Evolutionary conservation across 53 echinoderm and acorn worm species (phyloP).

Genomic region (Paelopatides confundens): DNA sequence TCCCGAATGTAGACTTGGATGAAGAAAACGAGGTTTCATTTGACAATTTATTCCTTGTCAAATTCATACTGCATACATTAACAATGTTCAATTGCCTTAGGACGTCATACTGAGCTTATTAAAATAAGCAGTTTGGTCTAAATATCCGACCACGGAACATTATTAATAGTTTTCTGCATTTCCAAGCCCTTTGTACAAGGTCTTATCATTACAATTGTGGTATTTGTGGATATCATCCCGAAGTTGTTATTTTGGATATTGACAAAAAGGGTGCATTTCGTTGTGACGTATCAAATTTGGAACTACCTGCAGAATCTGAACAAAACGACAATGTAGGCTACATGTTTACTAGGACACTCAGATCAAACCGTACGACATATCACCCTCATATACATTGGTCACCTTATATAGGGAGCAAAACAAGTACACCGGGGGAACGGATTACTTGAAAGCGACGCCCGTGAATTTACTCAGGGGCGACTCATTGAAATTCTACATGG

Average conservation of each 20-base stretch:
- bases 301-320: background rate
- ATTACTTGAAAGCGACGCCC: background rate
- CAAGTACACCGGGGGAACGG: constrained; percentile 21
- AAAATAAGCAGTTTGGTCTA: background rate
- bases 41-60: background rate
- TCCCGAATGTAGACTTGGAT: too few species aligned
- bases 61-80: background rate
- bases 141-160: background rate
- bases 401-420: constrained; percentile 23
- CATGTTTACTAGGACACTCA: background rate
- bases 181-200: background rate
- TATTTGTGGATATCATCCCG: constrained; percentile 28
- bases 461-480: constrained; percentile 17
- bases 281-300: background rate
- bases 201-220: background rate
- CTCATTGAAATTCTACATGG: constrained; percentile 29
- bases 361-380: background rate
- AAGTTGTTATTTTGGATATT: constrained; percentile 9
- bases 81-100: background rate
- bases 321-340: background rate
- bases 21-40: background rate
- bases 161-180: background rate
- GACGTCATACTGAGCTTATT: background rate
- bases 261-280: constrained; percentile 38
- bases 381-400: constrained; percentile 12